Conservation (phyloP, 2,113 vertebrate species). For the Prochilodus magdalenae region DNA sequence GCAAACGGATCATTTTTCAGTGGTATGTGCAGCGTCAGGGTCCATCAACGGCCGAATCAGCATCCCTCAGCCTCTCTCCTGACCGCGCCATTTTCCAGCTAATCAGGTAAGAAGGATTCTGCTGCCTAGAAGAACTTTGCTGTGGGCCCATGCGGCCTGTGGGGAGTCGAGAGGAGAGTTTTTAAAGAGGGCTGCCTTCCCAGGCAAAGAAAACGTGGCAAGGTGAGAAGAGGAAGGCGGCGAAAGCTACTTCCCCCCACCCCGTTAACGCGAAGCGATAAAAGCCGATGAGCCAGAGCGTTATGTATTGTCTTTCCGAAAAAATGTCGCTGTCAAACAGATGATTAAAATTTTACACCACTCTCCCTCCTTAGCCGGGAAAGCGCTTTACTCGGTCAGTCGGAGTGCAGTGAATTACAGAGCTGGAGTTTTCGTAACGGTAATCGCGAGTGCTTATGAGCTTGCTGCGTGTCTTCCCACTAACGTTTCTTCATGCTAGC, state of each 20-base stretch:
- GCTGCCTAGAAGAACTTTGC: neutral
- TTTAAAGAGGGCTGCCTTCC: neutral
- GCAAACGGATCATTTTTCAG: slow-evolving; percentile 34
- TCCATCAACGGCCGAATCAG: slow-evolving; percentile 25
- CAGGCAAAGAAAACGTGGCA: neutral
- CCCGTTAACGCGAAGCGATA: neutral
- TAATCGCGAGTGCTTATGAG: neutral
- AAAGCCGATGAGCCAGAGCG: neutral
- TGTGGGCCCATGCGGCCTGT: neutral
- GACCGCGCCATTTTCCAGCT: neutral
- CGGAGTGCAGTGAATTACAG: neutral
- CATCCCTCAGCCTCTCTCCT: slow-evolving; percentile 30
- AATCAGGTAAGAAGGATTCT: slow-evolving; percentile 25
- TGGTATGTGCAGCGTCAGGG: slow-evolving; percentile 2
- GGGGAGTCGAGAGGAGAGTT: neutral
- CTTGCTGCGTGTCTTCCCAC: neutral
- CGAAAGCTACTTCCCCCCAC: neutral
- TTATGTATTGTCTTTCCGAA: neutral
- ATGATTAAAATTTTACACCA: neutral
- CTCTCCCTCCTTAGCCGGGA: neutral
- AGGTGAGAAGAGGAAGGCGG: neutral
- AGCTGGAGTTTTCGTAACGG: neutral
- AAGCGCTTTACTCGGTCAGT: neutral
- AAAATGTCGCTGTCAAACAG: neutral
- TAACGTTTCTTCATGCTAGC: neutral